Base-by-base conservation (phyloP, 2,888 invertebrate genomes). In the Brachyopa scutellaris region DNA sequence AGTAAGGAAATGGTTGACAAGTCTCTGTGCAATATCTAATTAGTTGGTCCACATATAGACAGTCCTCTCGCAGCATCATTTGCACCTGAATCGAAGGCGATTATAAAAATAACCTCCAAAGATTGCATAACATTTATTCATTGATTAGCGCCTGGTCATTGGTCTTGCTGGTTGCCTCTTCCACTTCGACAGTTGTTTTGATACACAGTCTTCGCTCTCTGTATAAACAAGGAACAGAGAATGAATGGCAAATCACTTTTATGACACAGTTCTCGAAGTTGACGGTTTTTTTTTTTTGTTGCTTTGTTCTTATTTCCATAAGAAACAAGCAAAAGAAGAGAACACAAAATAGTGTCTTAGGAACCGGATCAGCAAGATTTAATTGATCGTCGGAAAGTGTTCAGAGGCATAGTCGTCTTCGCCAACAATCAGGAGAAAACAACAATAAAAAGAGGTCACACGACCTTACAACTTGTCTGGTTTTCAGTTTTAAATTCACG, bases 301-400 rank as follows among this genome's bases (percentile, higher is more conserved):
- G n/a, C n/a, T n/a, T n/a, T n/a, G n/a, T n/a, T n/a, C n/a, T n/a
- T n/a, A n/a, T n/a, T n/a, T n/a, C n/a, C n/a, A n/a, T n/a, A n/a
- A 72, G 29, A 55, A 57, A 13, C 11, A 11, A 29, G 19, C 29
- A 42, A 61, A 33, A 19, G 38, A 23, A 33, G 70, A 70, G n/a
- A n/a, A n/a, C n/a, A n/a, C n/a, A n/a, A n/a, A n/a, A 70, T 70
- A 57, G 51, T 66, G 40, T 51, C 38, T 61, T 13, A 13, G 29
- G 23, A 79, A 79, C 78, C 78, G 78, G 78, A 79, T 79, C 17
- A 61, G 36, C 38, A 55, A 13, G 29, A 57, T 26, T 55, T 31
- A 45, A 66, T 40, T 45, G 31, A 31, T 19, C 51, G 19, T 51
- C 53, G 47, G 64, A 64, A 61, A 70, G 62, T 55, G 38, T 67